Evolutionary conservation across 2,113 vertebrate genomes (phyloP), one percentile per base, ranked within the genome.

Genomic region (Pangasianodon gigas): DNA sequence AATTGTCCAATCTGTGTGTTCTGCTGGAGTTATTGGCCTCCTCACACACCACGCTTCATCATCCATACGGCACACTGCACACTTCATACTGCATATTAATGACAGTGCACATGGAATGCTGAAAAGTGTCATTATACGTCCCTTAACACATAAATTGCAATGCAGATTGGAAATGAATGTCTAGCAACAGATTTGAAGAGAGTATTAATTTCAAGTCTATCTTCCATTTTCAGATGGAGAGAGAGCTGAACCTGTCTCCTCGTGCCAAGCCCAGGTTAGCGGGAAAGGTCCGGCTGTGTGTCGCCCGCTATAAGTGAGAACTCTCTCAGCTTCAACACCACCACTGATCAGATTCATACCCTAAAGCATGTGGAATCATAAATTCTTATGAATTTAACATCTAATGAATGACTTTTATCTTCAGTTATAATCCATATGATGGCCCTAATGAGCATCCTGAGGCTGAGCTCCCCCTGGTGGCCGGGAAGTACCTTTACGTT

Each of bases 381-480:
- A 67, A 67, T 67, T 14, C 26, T 13, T n/a, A 16, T 69, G 10
- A 69, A 16, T 21, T 46, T 26, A 48, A 54, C 6, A 8, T 54
- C 52, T 60, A 44, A 84, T 14, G 21, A 60, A 29, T 84, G 2
- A 84, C 91, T 32, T 90, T 89, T 88, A 37, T 6, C 9, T 87
- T 0, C 88, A 99, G 98, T 92, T 99, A 99, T 94, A 99, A 99
- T 95, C 98, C 98, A 58, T 99, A 98, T 10, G 98, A 99, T 87
- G 98, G 98, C 92, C 98, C 98, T 26, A 99, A 99, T 93, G 98
- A 99, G 93, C 97, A 99, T 92, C 98, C 98, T 0, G 98, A 99
- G 89, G 98, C 98, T 0, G 98, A 99, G 95, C 98, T 99, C 92
- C 98, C 98, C 58, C 97, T 99, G 93, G 96, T 97, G 87, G 97